A percentile compares a stretch with the other conserved stretches of the same genome.
These are phyloP conservation scores for Monarcha castaneiventris DNA, from an alignment of 2,113 vertebrate species.

Conservation along the genomic window DNA sequence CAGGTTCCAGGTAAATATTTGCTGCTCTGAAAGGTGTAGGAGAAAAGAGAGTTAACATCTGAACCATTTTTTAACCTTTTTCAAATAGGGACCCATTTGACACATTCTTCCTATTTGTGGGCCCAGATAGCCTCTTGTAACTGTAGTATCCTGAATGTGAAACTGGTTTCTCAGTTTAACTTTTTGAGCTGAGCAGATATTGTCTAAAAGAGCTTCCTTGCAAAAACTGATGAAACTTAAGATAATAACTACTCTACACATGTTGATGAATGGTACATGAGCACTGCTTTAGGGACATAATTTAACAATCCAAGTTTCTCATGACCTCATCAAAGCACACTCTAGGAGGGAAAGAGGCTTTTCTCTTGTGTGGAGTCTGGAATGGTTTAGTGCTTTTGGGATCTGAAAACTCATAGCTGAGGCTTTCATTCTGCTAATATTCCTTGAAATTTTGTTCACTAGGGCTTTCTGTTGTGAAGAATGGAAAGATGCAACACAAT, in stretches of 20 bases:
- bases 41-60: not conserved
- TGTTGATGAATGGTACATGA: not conserved
- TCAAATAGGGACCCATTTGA: not conserved
- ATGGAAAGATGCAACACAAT: not conserved
- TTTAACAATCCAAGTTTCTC: not conserved
- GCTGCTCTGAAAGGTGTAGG: accelerated
- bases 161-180: not conserved
- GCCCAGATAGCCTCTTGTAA: not conserved
- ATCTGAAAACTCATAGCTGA: not conserved
- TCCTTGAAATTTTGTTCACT: not conserved
- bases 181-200: not conserved
- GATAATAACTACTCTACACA: accelerated
- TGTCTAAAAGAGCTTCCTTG: not conserved
- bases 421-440: not conserved
- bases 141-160: not conserved
- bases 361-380: not conserved
- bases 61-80: not conserved
- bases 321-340: not conserved
- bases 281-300: not conserved
- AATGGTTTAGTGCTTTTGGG: not conserved
- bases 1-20: not conserved
- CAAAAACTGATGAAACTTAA: not conserved
- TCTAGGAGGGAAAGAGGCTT: not conserved
- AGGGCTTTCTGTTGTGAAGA: not conserved
- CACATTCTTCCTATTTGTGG: not conserved